Base-by-base conservation (phyloP, 1,140 invertebrate species). In the Ceratina japonica region DNA sequence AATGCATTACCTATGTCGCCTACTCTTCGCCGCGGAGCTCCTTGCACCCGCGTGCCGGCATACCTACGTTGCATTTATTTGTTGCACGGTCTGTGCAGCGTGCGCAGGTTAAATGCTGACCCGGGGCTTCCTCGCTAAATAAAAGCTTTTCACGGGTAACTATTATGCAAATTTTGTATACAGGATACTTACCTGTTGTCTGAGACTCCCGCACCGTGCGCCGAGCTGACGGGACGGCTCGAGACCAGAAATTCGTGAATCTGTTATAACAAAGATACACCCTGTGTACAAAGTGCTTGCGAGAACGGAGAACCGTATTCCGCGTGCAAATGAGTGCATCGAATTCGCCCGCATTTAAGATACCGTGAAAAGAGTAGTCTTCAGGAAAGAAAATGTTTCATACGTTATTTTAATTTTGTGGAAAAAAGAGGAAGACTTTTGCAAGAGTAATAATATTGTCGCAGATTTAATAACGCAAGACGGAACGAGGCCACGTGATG, bases 131-230 rank as follows among this genome's bases (percentile, higher is more conserved):
- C n/a, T n/a, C 49, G 7, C 49, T 78, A 78, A 78, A 72, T 78
- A 78, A 64, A 78, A 78, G 27, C 75, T n/a, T 72, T 54, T 61
- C 51, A 20, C 59, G 7, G 75, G 10, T 20, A 52, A 72, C 51
- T 56, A 52, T 78, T 78, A 78, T 78, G 75, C 51, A 78, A 78
- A 78, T 78, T 63, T 78, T 63, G 59, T 78, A 72, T 49, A 63
- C 37, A 63, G 49, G 16, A 56, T 56, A 63, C 75, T 78, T 72
- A 56, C 52, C 75, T 54, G 59, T 69, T 49, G 52, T 22, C 61
- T n/a, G 24, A 54, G 75, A 13, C 15, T 18, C 18, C 52, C 7
- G 16, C 10, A 22, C 0, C 18, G 2, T 16, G 7, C 37, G 12
- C 22, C 4, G n/a, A 22, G 24, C 37, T 61, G 49, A 70, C 44